Percentiles rank a stretch among this genome's conserved stretches.
Evolutionary conservation across 2,113 vertebrate genomes (phyloP).

Genomic region (Engraulis encrasicolus): DNA sequence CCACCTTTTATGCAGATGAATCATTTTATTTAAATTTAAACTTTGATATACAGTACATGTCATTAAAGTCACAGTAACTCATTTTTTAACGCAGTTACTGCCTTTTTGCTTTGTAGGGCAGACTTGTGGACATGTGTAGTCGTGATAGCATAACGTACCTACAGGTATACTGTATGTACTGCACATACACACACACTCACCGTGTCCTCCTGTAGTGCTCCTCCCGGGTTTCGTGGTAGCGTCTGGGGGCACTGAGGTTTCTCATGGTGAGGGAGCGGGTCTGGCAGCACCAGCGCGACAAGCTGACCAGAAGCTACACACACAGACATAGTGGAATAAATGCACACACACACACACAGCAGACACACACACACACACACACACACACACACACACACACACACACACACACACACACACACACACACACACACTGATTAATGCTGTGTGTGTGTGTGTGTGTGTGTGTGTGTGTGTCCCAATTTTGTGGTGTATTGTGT

Average conservation of each 20-base stretch:
- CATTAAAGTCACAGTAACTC: too few species aligned
- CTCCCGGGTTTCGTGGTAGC: conserved; percentile 85
- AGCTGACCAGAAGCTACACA: conserved; percentile 84
- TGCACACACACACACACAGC: neutral
- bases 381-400: conserved; percentile 18
- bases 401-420: neutral
- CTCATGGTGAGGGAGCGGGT: conserved; percentile 87
- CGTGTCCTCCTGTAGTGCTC: conserved; percentile 87
- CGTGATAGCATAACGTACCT: too few species aligned
- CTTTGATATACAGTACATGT: too few species aligned
- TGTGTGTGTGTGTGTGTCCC: neutral
- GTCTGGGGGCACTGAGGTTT: conserved; percentile 86
- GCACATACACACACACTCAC: conserved; percentile 65
- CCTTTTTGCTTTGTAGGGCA: too few species aligned
- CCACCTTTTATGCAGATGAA: too few species aligned
- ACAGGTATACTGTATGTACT: too few species aligned
- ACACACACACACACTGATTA: neutral
- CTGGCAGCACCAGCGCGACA: conserved; percentile 94
- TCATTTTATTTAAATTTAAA: too few species aligned
- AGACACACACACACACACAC: neutral
- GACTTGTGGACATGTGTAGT: too few species aligned
- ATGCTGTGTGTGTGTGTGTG: neutral
- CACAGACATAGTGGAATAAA: neutral
- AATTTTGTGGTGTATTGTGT: too few species aligned
- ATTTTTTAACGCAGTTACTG: too few species aligned